phyloP scores from a whole-genome alignment of 2,113 vertebrate genomes.

The Columba livia region DNA sequence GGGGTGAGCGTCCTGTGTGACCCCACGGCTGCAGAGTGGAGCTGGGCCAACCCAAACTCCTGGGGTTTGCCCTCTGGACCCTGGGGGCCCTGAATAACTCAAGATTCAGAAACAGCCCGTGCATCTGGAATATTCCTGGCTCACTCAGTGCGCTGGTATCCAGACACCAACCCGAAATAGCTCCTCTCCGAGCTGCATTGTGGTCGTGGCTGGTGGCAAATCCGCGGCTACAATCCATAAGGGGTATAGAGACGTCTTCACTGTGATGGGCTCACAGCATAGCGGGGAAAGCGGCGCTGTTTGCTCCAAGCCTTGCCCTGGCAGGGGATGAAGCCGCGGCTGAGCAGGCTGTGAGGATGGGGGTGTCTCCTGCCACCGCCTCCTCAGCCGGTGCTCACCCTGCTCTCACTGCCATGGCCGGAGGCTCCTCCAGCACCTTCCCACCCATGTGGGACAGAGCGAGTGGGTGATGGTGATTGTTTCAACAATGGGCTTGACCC shows the following conservation, averaged over 20 bases:
- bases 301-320: background rate
- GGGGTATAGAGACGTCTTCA: background rate
- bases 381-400: background rate
- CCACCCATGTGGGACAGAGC: background rate
- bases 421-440: background rate
- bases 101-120: background rate
- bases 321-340: too few relatives aligned
- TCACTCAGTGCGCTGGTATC: background rate
- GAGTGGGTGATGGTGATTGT: background rate
- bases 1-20: too few relatives aligned
- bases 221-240: fast-evolving
- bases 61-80: background rate
- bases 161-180: constrained; percentile 6
- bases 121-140: constrained; percentile 6
- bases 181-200: background rate
- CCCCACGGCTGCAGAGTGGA: background rate
- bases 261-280: fast-evolving
- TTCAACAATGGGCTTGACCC: background rate
- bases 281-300: fast-evolving
- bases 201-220: background rate
- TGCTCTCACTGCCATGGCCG: fast-evolving
- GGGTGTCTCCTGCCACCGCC: background rate
- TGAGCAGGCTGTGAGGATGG: too few relatives aligned
- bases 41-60: background rate
- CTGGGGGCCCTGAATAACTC: background rate